A percentile compares a stretch with the other conserved stretches of the same genome.
Evolutionary conservation across 2,113 vertebrate species (phyloP).

Genomic region (Mungos mungo): DNA sequence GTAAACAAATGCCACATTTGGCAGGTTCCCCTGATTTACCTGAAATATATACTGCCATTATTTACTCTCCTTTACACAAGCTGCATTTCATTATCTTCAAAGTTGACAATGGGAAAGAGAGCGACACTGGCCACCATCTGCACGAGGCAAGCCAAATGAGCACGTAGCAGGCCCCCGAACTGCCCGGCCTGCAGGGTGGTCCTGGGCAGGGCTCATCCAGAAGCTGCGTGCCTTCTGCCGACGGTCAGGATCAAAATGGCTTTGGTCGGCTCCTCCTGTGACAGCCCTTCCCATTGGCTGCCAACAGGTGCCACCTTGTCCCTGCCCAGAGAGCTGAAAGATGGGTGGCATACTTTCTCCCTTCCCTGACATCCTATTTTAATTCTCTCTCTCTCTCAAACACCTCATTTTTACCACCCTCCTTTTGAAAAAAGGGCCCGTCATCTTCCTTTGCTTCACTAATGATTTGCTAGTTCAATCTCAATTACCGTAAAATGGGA

Average conservation of each 20-base stretch:
- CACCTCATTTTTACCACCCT: constrained; percentile 62
- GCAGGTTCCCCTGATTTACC: constrained; percentile 78
- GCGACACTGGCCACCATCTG: constrained; percentile 33
- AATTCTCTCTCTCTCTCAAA: constrained; percentile 59
- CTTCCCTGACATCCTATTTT: constrained; percentile 68
- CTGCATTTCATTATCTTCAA: constrained; percentile 74
- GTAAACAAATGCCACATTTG: constrained; percentile 72
- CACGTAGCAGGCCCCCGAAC: constrained; percentile 14
- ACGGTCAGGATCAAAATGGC: constrained; percentile 78
- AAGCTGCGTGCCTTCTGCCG: constrained; percentile 78
- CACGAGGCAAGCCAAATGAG: background rate
- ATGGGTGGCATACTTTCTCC: constrained; percentile 68
- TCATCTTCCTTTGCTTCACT: background rate
- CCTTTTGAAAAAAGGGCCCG: background rate
- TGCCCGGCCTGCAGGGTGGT: constrained; percentile 14
- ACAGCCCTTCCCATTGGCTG: constrained; percentile 84
- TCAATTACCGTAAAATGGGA: constrained; percentile 64
- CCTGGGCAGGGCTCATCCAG: constrained; percentile 78
- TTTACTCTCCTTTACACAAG: constrained; percentile 39
- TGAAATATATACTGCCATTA: constrained; percentile 68
- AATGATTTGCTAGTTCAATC: constrained; percentile 45
- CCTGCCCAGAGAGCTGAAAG: constrained; percentile 48
- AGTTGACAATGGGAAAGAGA: constrained; percentile 43
- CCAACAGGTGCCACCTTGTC: constrained; percentile 81
- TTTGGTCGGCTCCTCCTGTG: constrained; percentile 85